Conservation (phyloP, 2,113 vertebrate genomes). For the Procapra przewalskii region DNA sequence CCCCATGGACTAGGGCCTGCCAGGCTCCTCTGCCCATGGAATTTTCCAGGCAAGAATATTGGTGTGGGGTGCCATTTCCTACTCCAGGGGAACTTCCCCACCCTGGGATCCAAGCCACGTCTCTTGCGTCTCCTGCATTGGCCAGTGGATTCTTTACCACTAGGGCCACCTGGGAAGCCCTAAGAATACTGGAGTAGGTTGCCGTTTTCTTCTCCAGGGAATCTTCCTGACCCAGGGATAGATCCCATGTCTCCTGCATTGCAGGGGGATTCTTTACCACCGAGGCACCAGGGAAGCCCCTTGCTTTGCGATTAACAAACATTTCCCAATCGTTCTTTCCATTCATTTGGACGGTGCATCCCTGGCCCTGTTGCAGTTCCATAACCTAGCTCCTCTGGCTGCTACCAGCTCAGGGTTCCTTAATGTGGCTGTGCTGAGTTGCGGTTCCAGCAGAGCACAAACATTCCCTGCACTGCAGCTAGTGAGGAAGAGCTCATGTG, state of each 20-base stretch:
- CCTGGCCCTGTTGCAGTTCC: not conserved
- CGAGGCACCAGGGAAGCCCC: not conserved
- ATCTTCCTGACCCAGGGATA: not conserved
- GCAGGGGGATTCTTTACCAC: not conserved
- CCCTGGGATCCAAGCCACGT: not conserved
- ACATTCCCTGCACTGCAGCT: not conserved
- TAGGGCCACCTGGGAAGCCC: not conserved
- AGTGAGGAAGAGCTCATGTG: not conserved
- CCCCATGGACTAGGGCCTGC: not conserved
- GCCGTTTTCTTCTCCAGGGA: not conserved
- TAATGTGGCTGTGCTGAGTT: not conserved
- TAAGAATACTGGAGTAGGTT: not conserved
- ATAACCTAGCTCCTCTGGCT: not conserved
- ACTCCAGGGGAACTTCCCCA: not conserved
- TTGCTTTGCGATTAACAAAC: slow-evolving; percentile 2
- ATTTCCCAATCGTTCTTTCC: not conserved
- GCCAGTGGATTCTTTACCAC: not conserved
- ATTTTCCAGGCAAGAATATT: not conserved
- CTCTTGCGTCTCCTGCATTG: not conserved
- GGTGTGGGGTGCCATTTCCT: not conserved
- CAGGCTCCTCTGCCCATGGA: not conserved
- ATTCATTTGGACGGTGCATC: not conserved
- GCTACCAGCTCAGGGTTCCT: not conserved
- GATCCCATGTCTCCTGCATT: not conserved
- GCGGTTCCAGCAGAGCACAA: not conserved